Evolutionary conservation across 2,113 vertebrate species (phyloP), one percentile per base, ranked within the genome.

Genomic region (Halcyon senegalensis): DNA sequence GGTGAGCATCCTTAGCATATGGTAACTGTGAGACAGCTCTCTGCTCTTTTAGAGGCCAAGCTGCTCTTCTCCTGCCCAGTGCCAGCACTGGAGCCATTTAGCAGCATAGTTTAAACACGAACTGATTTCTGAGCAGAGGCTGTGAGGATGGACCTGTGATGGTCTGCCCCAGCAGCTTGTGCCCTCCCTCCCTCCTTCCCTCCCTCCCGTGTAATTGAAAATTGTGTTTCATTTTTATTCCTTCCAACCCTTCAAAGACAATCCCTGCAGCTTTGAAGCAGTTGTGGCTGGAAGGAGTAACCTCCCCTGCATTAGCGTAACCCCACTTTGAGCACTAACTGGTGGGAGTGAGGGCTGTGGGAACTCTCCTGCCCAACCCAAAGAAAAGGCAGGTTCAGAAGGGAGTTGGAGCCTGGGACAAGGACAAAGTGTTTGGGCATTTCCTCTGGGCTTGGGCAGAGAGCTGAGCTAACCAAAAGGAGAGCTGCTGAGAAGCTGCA

Each of bases 11-110:
- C 39, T 16, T 8, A 13, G 11, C 0, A 2, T 1, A 3, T 3
- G 14, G 5, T 4, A 13, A 18, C 18, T 19, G 19, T 21, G 3
- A 30, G 74, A 53, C 7, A 12, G 4, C 2, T 27, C 35, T 41
- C 33, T 0, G 6, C 13, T 39, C 5, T 28, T 35, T 4, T 3
- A 24, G 39, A 63, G n/a, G 37, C 33, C 53, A 7, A 16, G 37
- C 14, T 27, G 3, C 9, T 13, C 33, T 63, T 37, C 50, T 11
- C 0, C 1, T 20, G 5, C 25, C 48, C 0, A 0, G 9, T 19
- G 25, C 10, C 25, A 8, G 25, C 8, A 1, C 35, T 5, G 53
- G 46, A 30, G 58, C 69, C 14, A 1, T 17, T 44, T 6, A 2
- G 59, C 27, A 33, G 64, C 68, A 20, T 1, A 1, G 16, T 2